Conservation (phyloP, 2,113 vertebrate species). For the Calyptommatus sinebrachiatus region DNA sequence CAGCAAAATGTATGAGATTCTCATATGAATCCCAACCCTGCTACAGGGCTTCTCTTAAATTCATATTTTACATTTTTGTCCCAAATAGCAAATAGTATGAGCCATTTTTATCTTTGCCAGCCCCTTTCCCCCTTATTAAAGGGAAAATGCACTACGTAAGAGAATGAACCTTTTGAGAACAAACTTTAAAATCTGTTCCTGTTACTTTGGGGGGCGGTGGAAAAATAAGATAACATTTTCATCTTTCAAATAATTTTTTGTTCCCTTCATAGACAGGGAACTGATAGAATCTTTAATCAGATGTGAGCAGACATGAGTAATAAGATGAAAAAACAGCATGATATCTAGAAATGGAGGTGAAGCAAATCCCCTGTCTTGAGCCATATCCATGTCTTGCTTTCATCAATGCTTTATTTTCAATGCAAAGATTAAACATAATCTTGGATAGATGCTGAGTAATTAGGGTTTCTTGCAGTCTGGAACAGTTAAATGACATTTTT, state of each 20-base stretch:
- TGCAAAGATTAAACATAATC: constrained; percentile 1
- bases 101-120: too few species aligned
- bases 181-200: neutral
- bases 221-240: neutral
- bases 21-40: too few species aligned
- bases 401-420: neutral
- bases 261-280: neutral
- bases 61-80: too few species aligned
- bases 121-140: too few species aligned
- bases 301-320: neutral
- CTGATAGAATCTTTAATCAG: constrained; percentile 3
- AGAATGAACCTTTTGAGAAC: neutral
- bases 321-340: constrained; percentile 10
- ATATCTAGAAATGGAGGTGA: neutral
- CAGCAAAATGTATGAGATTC: too few species aligned
- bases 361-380: neutral
- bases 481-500: neutral
- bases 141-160: too few species aligned
- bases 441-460: constrained; percentile 12
- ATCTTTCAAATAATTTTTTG: neutral
- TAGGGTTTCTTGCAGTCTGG: neutral
- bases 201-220: too few species aligned
- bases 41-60: too few species aligned
- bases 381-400: neutral
- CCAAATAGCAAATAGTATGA: too few species aligned